Conservation (phyloP, 1,140 invertebrate genomes). For the Cyrtorhinus lividipennis region DNA sequence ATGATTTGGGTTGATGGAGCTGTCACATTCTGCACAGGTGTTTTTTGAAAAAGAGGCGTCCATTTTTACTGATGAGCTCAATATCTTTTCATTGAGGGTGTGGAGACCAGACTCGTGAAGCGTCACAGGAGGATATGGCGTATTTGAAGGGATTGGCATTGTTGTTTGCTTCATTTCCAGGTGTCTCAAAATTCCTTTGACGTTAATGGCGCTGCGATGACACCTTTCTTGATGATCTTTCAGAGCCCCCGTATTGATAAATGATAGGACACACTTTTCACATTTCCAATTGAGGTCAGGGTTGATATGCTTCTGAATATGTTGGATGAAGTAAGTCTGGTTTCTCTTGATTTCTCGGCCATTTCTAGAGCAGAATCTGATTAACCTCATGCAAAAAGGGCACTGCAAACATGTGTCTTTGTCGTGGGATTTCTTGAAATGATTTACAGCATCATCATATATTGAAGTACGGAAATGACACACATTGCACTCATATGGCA, state of each 20-base stretch:
- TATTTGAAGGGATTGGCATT: background rate
- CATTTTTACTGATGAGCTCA: background rate
- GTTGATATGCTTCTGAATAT: constrained; percentile 28
- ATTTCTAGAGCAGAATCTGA: constrained; percentile 24
- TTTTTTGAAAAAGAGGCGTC: background rate
- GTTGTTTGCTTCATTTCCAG: background rate
- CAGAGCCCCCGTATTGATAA: constrained; percentile 45
- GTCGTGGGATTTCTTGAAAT: constrained; percentile 49
- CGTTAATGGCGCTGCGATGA: constrained; percentile 22
- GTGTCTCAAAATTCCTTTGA: constrained; percentile 10
- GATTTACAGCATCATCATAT: constrained; percentile 54
- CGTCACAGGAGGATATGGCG: background rate
- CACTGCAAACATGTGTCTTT: constrained; percentile 47
- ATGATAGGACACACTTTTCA: constrained; percentile 50
- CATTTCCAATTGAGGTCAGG: constrained; percentile 46
- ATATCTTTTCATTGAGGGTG: background rate
- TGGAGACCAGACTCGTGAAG: background rate
- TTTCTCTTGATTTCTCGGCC: constrained; percentile 20
- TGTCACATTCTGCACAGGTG: background rate
- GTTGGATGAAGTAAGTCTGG: constrained; percentile 25
- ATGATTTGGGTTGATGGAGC: background rate
- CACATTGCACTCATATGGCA: constrained; percentile 61
- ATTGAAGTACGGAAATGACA: constrained; percentile 59
- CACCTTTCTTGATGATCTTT: constrained; percentile 31
- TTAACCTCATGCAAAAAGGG: constrained; percentile 54